Conservation (phyloP, 1,140 invertebrate species). For the Solen grandis region DNA sequence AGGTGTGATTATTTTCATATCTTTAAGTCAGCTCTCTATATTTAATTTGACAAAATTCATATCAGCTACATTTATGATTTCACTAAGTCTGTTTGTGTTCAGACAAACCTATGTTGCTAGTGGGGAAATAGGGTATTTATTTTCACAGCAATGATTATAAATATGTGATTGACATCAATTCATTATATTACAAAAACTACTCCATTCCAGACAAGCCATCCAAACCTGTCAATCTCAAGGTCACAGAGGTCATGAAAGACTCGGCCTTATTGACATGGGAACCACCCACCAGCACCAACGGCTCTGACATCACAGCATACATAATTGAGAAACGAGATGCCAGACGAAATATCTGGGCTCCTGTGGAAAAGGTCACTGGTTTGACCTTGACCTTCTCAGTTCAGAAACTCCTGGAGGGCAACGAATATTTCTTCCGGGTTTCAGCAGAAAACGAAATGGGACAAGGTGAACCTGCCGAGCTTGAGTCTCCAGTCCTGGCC, state of each 20-base stretch:
- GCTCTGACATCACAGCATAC: conserved; percentile 89
- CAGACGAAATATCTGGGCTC: conserved; percentile 95
- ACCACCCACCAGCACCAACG: conserved; percentile 90
- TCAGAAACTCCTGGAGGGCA: conserved; percentile 91
- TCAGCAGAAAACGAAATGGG: conserved; percentile 94
- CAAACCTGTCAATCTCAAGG: conserved; percentile 88
- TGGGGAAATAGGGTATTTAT: too few relatives aligned
- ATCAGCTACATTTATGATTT: too few relatives aligned
- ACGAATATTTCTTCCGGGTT: conserved; percentile 97
- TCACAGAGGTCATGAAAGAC: conserved; percentile 74
- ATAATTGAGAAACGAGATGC: conserved; percentile 97
- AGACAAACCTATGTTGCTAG: too few relatives aligned
- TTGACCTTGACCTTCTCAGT: conserved; percentile 82
- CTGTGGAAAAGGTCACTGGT: conserved; percentile 81
- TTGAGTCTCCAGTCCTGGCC: conserved; percentile 83
- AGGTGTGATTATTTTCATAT: too few relatives aligned
- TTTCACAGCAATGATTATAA: too few relatives aligned
- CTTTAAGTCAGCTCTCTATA: too few relatives aligned
- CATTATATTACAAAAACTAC: too few relatives aligned
- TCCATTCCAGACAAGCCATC: conserved; percentile 90
- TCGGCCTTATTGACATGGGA: conserved; percentile 86
- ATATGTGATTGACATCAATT: too few relatives aligned
- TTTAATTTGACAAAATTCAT: too few relatives aligned
- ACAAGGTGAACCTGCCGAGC: conserved; percentile 86
- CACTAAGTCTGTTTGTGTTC: too few relatives aligned